Base-by-base conservation (phyloP, 1,140 invertebrate species). In the Tribolium castaneum region DNA sequence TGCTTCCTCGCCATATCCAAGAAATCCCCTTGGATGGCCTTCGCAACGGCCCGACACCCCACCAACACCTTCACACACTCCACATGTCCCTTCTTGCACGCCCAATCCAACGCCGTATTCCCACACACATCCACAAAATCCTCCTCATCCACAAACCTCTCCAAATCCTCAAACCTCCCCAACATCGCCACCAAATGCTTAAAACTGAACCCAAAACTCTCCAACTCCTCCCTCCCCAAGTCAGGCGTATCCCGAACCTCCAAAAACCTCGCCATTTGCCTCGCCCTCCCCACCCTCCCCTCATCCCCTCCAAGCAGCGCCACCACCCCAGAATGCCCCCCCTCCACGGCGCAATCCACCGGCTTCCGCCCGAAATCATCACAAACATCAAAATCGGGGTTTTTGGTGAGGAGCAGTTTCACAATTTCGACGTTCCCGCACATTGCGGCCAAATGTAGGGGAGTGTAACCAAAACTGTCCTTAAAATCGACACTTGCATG, bases 21-120 rank as follows among this genome's bases (percentile, higher is more conserved):
- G 19, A 35, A 13, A 66, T 66, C 59, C 51, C 30, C 59, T 35
- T 66, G 59, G n/a, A 66, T 35, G 30, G n/a, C 34, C 12, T 66
- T 39, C 0, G 59, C 59, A 34, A 66, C 59, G 3, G 59, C 10
- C 13, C 13, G 6, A 66, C n/a, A 34, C n/a, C 6, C 34, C 3
- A 66, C 1, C 3, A 66, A 10, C 0, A 25, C 6, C 12, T 35
- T 3, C 5, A 66, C 59, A 35, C 25, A 22, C 25, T 66, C n/a
- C 4, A 66, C 34, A 22, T 66, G 12, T 1, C 59, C 59, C 5
- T 35, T 66, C 6, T 66, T 66, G 13, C 59, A 66, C 1, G 59
- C 59, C 25, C 59, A 66, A 14, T 66, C 59, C 13, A 66, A 6
- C 1, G 30, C n/a, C 9, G 59, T 35, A 14, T 66, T 66, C 1